Percentiles rank a stretch among this genome's conserved stretches.
phyloP scores from a whole-genome alignment of 2,113 vertebrate species.

The Labeo catla region DNA sequence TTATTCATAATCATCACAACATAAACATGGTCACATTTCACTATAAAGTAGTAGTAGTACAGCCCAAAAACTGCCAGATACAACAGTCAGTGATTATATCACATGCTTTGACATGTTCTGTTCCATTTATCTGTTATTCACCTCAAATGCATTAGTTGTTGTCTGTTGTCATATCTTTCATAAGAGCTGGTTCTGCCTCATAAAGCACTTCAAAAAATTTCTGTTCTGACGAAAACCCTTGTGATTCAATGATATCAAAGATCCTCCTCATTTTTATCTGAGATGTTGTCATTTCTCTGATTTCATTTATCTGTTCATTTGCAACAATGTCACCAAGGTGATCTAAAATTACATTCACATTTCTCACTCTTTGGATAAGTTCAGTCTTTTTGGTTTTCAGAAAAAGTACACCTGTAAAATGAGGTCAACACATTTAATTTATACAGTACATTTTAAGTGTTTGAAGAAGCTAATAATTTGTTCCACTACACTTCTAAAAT shows the following conservation, averaged over 20 bases:
- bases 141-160: too few species aligned
- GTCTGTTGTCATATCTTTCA: background rate
- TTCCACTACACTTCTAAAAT: background rate
- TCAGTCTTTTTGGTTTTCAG: background rate
- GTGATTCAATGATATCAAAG: background rate
- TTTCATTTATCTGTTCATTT: background rate
- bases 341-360: background rate
- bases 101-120: too few species aligned
- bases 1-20: background rate
- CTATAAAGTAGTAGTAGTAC: background rate
- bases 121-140: too few species aligned
- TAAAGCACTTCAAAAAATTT: background rate
- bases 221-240: background rate
- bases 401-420: slow-evolving; percentile 15
- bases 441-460: background rate
- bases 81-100: background rate
- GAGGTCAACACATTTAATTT: background rate
- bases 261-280: slow-evolving; percentile 4
- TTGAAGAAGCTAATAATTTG: background rate
- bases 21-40: background rate
- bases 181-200: background rate
- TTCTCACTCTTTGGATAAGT: background rate
- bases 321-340: background rate
- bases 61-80: too few species aligned
- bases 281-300: background rate